phyloP scores from a whole-genome alignment of 2,797 vertebrate genomes.

The Dendrocincla tyrannina region DNA sequence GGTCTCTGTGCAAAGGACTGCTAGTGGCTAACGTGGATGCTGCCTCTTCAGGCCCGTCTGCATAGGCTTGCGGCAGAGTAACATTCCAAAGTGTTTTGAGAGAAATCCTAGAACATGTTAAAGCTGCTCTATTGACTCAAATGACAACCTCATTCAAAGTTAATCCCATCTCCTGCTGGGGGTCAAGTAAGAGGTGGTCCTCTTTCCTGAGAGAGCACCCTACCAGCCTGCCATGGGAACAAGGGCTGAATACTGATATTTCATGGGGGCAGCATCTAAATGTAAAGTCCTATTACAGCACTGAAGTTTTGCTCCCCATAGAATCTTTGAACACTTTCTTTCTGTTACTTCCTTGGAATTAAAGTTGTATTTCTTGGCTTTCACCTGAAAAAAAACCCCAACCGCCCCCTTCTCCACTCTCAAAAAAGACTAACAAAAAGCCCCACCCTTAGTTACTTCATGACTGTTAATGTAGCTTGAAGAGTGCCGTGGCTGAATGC shows the following conservation, averaged over 20 bases:
- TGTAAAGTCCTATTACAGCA: not conserved
- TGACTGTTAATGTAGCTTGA: not conserved
- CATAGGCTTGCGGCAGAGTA: not conserved
- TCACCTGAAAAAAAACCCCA: not conserved
- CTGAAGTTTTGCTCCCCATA: not conserved
- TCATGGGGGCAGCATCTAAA: not conserved
- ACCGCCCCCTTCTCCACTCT: not conserved
- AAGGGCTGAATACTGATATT: not conserved
- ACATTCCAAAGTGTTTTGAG: not conserved
- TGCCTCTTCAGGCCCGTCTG: not conserved
- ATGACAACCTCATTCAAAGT: not conserved
- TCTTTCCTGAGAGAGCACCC: not conserved
- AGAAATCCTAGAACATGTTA: not conserved
- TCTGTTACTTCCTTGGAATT: not conserved
- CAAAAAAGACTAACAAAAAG: not conserved
- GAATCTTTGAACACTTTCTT: not conserved
- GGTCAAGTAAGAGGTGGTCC: not conserved
- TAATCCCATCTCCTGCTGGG: not conserved
- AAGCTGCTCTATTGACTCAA: not conserved
- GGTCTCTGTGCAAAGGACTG: not conserved
- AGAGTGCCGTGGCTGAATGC: not conserved
- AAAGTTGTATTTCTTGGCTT: not conserved
- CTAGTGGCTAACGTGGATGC: rapidly evolving
- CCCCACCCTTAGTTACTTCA: not conserved
- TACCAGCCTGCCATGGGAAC: not conserved